phyloP scores from a whole-genome alignment of 2,888 invertebrate species.

The Pyrrhosoma nymphula region DNA sequence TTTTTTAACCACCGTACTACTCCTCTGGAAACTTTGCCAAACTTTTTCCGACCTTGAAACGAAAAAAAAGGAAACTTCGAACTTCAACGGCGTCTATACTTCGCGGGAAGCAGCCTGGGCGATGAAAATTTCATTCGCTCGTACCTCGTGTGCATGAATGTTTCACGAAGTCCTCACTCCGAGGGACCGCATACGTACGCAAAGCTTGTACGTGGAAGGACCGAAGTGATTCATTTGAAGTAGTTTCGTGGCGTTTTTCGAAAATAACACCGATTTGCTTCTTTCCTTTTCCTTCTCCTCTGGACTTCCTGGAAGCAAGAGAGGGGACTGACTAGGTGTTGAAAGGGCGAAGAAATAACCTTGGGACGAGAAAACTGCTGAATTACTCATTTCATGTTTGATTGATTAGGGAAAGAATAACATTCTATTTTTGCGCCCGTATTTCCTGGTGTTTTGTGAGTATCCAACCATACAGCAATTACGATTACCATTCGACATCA shows the following conservation, averaged over 20 bases:
- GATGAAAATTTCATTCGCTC: conserved; percentile 4
- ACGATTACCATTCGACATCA: too few species aligned
- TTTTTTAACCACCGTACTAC: neutral
- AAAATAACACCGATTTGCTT: neutral
- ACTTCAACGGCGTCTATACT: neutral
- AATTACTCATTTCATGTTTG: too few species aligned
- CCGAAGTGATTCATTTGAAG: neutral
- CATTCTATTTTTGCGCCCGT: too few species aligned
- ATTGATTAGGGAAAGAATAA: too few species aligned
- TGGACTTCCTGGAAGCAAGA: neutral
- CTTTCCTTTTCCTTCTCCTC: neutral
- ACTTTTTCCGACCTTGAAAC: conserved; percentile 18
- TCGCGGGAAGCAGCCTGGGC: neutral
- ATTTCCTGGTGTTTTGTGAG: too few species aligned
- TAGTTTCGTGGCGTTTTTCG: neutral
- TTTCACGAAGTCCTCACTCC: neutral
- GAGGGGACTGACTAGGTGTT: neutral
- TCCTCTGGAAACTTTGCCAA: neutral
- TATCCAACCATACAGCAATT: too few species aligned
- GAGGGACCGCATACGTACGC: neutral
- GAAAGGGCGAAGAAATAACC: neutral
- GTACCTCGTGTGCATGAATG: neutral
- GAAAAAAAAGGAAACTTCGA: conserved; percentile 17
- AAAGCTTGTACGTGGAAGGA: neutral
- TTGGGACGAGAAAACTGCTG: neutral